Percentiles rank a stretch among this genome's conserved stretches.
These are phyloP conservation scores for Lepus townsendii DNA, from an alignment of 2,797 vertebrate genomes.

Conservation along the genomic window DNA sequence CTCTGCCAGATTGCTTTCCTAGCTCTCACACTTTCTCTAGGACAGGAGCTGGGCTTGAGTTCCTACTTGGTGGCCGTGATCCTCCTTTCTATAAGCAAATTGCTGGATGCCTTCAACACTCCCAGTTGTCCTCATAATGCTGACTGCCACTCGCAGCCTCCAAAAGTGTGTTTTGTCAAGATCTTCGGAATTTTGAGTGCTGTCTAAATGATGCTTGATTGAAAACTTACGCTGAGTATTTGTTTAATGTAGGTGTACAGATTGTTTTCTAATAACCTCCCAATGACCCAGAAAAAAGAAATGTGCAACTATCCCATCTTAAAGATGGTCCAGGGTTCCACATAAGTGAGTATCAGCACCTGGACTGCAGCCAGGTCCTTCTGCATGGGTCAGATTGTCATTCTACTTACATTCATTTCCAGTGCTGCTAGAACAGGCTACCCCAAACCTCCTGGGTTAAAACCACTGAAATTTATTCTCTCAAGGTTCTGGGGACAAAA, in stretches of 20 bases:
- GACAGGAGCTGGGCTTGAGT: background rate
- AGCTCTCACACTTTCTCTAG: background rate
- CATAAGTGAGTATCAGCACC: background rate
- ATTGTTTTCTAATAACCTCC: background rate
- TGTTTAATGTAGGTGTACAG: background rate
- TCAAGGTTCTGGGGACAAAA: background rate
- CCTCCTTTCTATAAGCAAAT: background rate
- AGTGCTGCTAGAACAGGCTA: background rate
- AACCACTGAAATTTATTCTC: background rate
- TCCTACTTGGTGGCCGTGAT: background rate
- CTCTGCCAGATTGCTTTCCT: background rate
- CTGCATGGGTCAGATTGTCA: background rate
- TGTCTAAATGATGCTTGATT: background rate
- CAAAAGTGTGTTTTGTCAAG: background rate
- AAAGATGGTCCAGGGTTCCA: background rate
- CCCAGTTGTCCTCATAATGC: background rate
- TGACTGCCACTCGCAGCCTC: background rate
- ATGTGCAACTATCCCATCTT: background rate
- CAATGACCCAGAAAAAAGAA: background rate
- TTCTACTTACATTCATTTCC: background rate
- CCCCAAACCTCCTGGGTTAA: background rate
- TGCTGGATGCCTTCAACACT: background rate
- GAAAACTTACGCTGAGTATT: background rate
- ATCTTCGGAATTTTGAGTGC: background rate
- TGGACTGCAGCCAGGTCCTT: background rate